Evolutionary conservation across 2,797 vertebrate genomes (phyloP).

Genomic region (Rhodeus uyekii): DNA sequence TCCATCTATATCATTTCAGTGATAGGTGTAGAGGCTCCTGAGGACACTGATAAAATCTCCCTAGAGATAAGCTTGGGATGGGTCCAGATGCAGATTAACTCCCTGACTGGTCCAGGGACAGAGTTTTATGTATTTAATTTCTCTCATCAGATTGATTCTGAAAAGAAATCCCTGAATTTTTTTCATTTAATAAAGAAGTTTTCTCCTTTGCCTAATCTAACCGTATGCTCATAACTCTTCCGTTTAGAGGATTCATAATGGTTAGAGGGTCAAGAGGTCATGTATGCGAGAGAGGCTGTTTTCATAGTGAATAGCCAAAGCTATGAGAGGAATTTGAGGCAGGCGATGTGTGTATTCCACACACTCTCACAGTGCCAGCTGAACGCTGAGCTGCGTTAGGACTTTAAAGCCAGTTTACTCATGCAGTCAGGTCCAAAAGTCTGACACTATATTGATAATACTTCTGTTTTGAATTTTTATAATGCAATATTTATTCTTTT

Average conservation of each 20-base stretch:
- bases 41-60: constrained; percentile 59
- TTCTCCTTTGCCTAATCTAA: constrained; percentile 48
- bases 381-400: neutral
- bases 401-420: constrained; percentile 23
- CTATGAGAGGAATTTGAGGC: constrained; percentile 59
- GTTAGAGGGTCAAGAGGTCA: constrained; percentile 61
- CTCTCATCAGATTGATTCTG: constrained; percentile 66
- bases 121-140: constrained; percentile 58
- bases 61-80: constrained; percentile 64
- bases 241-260: constrained; percentile 61
- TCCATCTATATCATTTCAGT: constrained; percentile 5
- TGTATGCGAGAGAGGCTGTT: constrained; percentile 52
- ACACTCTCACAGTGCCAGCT: neutral
- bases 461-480: neutral
- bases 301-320: constrained; percentile 50
- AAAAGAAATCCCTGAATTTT: constrained; percentile 54
- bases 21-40: constrained; percentile 33
- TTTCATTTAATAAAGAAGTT: constrained; percentile 65
- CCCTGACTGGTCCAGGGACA: constrained; percentile 52
- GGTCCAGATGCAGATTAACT: constrained; percentile 68
- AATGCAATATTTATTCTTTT: neutral
- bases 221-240: constrained; percentile 53
- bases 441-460: neutral
- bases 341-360: constrained; percentile 20
- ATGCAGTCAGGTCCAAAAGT: neutral